Conservation (phyloP, 2,888 invertebrate species). For the Synanthedon tipuliformis region DNA sequence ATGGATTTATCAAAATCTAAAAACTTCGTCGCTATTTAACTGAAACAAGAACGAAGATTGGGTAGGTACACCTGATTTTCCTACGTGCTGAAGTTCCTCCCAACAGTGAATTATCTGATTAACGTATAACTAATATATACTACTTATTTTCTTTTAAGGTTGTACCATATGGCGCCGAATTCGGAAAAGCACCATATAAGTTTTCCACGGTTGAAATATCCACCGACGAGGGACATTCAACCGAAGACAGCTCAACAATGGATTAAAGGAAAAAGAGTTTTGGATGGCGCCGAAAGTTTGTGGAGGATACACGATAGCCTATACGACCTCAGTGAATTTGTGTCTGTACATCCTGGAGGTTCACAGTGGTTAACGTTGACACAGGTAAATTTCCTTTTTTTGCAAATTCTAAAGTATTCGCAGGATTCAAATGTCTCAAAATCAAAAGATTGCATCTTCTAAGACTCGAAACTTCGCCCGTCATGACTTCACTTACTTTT, state of each 20-base stretch:
- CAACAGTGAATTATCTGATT: too few species aligned
- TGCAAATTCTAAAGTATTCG: neutral
- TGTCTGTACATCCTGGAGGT: slow-evolving; percentile 88
- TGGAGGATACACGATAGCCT: slow-evolving; percentile 84
- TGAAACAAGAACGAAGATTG: too few species aligned
- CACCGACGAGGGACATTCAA: slow-evolving; percentile 45
- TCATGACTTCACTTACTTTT: too few species aligned
- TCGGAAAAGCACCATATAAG: slow-evolving; percentile 39
- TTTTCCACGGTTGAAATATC: slow-evolving; percentile 64
- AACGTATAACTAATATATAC: neutral
- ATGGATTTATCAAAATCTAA: too few species aligned
- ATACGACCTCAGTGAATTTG: slow-evolving; percentile 88
- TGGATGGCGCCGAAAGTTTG: slow-evolving; percentile 80
- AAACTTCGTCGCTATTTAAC: too few species aligned
- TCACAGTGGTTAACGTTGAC: slow-evolving; percentile 77
- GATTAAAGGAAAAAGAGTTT: slow-evolving; percentile 73
- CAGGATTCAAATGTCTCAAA: too few species aligned
- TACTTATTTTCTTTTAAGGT: neutral
- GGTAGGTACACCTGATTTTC: too few species aligned
- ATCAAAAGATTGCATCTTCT: too few species aligned
- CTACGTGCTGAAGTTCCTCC: too few species aligned
- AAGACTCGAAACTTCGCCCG: too few species aligned
- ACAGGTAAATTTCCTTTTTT: slow-evolving; percentile 54
- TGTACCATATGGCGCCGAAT: slow-evolving; percentile 30
- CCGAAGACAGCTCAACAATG: slow-evolving; percentile 65